phyloP scores from a whole-genome alignment of 2,113 vertebrate genomes.

The Indri indri region DNA sequence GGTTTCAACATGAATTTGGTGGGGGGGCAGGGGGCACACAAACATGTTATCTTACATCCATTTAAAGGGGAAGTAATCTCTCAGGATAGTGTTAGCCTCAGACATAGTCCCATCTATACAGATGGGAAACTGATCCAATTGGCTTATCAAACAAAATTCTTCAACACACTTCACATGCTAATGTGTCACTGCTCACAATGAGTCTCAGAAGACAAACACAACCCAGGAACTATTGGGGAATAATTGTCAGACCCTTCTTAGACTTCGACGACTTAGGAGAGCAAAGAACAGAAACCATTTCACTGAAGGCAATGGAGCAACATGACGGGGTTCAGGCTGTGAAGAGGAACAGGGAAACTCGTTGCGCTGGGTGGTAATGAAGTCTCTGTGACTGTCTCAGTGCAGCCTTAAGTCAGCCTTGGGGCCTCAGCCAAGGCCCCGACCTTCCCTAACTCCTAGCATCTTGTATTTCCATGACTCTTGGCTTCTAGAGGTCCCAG shows the following conservation, averaged over 20 bases:
- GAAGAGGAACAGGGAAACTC: background rate
- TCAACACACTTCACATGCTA: background rate
- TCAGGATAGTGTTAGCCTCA: background rate
- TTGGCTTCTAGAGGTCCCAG: background rate
- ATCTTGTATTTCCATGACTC: background rate
- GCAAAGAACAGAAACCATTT: background rate
- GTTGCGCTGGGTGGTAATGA: background rate
- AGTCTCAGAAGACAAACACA: background rate
- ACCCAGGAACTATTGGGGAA: background rate
- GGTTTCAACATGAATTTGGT: background rate
- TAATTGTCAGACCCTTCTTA: background rate
- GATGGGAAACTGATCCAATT: background rate
- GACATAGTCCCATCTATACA: background rate
- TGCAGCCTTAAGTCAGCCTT: background rate
- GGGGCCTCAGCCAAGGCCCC: background rate
- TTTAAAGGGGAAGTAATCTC: background rate
- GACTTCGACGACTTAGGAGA: background rate
- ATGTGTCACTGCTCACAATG: background rate
- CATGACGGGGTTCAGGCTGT: background rate
- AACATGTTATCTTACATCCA: background rate
- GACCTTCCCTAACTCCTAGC: background rate
- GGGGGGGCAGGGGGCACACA: background rate
- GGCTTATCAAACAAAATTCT: conserved; percentile 2
- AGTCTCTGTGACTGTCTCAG: background rate
- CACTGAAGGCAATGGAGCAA: background rate